Base-by-base conservation (phyloP, 1,140 invertebrate genomes). In the Penaeus japonicus region DNA sequence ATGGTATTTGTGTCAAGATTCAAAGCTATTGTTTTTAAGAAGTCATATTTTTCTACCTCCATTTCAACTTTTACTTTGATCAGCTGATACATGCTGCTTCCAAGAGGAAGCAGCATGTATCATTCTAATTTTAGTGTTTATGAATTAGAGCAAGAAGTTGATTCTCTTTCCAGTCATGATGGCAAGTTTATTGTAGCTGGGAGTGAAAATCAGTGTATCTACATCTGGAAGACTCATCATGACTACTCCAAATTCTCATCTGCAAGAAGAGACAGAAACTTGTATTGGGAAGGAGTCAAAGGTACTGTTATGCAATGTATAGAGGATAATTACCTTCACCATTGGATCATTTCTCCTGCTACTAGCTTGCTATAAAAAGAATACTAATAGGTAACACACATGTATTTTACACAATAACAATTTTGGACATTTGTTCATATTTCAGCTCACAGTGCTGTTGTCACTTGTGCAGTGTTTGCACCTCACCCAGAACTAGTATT, bases 261-360 rank as follows among this genome's bases (percentile, higher is more conserved):
- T 22, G 97, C 98, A 0, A 93, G 98, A 87, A 93, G 98, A 86
- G 98, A 99, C 93, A 93, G 98, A 22, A 99, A 99, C 92, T 96
- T 98, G 92, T 99, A 97, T 92, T 99, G 98, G 98, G 98, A 99
- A 93, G 97, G 97, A 0, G 98, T 99, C 57, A 98, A 99, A 94
- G 94, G 94, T 93, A 92, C 47, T 47, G 10, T 47, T 47, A 15
- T 47, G 47, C 15, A 47, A 47, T 47, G 10, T 47, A 0, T 47
- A 47, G 47, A 12, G 47, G 47, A 1, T 47, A 15, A 47, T 47
- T 12, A 47, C 47, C 10, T 12, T 47, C 47, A 12, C 10, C 47
- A 47, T 47, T 1, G 15, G 10, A 47, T 12, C 47, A 47, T 47
- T 39, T 39, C 39, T 39, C 4, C 12, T 39, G 39, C 12, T 4